Conservation (phyloP, 1,140 invertebrate genomes). For the Camponotus floridanus region DNA sequence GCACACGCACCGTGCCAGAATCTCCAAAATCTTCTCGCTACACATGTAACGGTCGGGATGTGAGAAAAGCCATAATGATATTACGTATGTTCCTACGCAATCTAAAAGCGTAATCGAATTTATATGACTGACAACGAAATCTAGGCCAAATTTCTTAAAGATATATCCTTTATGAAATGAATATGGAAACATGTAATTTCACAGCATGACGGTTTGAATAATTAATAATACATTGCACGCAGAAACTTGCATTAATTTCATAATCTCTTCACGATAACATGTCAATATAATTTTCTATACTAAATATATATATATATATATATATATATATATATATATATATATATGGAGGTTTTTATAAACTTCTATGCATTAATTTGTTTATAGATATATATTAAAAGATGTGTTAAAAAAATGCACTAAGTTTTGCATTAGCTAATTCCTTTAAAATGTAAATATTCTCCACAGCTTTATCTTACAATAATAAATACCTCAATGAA, state of each 20-base stretch:
- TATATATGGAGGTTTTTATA: no score
- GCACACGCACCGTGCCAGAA: conserved; percentile 49
- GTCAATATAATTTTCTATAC: neutral
- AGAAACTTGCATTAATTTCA: neutral
- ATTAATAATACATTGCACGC: neutral
- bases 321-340: no score
- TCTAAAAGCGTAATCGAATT: conserved; percentile 1
- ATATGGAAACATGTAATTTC: neutral
- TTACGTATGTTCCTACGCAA: neutral
- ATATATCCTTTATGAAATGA: neutral
- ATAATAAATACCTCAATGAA: conserved; percentile 15
- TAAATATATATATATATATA: no score
- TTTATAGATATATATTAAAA: neutral
- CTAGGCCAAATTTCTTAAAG: neutral
- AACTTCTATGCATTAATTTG: neutral
- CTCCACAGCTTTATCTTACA: conserved; percentile 17
- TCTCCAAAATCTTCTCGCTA: conserved; percentile 62
- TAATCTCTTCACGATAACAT: neutral
- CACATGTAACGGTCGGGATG: conserved; percentile 48
- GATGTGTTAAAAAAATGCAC: no score
- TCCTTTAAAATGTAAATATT: conserved; percentile 15
- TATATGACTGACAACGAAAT: neutral
- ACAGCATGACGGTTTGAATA: neutral
- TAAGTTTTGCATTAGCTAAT: conserved; percentile 24
- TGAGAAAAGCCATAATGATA: conserved; percentile 49